Conservation (phyloP, 2,113 vertebrate species). For the Entomyzon cyanotis region DNA sequence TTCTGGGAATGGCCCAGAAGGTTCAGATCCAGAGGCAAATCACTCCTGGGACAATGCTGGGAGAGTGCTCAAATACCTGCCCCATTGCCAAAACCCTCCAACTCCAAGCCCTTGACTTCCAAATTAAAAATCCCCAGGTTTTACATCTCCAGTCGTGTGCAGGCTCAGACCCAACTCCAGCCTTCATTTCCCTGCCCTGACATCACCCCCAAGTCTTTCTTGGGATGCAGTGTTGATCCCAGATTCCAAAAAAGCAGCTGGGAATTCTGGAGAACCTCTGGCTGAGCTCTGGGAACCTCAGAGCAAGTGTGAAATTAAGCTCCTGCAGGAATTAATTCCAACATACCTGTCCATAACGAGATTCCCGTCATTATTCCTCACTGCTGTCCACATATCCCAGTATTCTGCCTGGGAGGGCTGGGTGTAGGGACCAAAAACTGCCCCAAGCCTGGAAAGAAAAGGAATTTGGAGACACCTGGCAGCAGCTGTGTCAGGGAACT, state of each 20-base stretch:
- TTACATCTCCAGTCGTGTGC: not conserved
- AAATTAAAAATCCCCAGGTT: not conserved
- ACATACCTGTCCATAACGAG: conserved; percentile 89
- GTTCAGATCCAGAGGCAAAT: not conserved
- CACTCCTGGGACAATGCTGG: fast-evolving
- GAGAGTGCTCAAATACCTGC: not conserved
- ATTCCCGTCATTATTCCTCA: conserved; percentile 92
- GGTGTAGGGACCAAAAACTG: conserved; percentile 91
- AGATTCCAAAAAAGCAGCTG: not conserved
- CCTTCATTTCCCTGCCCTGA: not conserved
- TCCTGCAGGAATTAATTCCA: fast-evolving
- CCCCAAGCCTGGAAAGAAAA: conserved; percentile 76
- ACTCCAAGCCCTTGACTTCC: not conserved
- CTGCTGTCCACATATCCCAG: conserved; percentile 94
- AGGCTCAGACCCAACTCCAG: not conserved
- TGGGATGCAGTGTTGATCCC: fast-evolving
- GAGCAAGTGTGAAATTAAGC: fast-evolving
- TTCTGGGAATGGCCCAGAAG: not conserved
- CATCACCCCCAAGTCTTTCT: not conserved
- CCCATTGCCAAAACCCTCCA: not conserved
- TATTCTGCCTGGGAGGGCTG: conserved; percentile 87
- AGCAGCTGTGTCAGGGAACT: fast-evolving
- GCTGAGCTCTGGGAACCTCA: fast-evolving
- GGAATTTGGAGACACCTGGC: fast-evolving
- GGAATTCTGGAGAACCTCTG: not conserved